Evolutionary conservation across 2,797 vertebrate genomes (phyloP), one percentile per base, ranked within the genome.

Genomic region (Poecilia velifera): DNA sequence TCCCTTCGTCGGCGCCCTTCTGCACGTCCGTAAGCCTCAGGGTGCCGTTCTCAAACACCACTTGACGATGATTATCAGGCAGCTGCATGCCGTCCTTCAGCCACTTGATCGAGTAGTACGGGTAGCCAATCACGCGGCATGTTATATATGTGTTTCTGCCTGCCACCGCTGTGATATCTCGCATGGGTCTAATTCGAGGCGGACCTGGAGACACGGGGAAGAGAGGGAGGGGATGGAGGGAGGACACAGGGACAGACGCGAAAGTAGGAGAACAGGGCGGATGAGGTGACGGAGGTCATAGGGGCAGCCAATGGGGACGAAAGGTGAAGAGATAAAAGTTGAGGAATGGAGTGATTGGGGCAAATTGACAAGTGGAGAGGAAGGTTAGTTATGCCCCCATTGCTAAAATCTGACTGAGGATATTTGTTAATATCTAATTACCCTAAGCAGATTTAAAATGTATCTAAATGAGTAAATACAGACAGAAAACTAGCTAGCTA

Each of bases 91-190:
- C 95, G 0, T 99, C 98, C 93, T 99, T 99, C 93, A 98, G 98
- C 98, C 98, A 99, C 93, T 99, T 99, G 96, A 99, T 99, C 91
- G 98, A 99, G 93, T 99, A 99, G 93, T 99, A 99, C 0, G 98
- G 98, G 94, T 99, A 99, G 87, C 98, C 98, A n/a, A 99, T 99
- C 91, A 99, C 98, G 62, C 98, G 97, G 92, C 98, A 99, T 84
- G 98, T 98, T 93, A 99, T 98, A 92, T 98, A 99, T 90, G 98
- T 97, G 94, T 99, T 98, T 92, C 98, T 95, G 87, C 98, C 98
- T 1, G 98, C 98, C 76, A 99, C 97, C 0, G 98, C 98, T 0
- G 98, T 99, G 94, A 99, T 98, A 95, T 99, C 95, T 79, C 96
- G 93, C 98, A 99, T 99, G 43, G 97, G 97, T 73, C 98, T 97